Conservation (phyloP, 2,797 vertebrate species). For the Clarias platycephalus region DNA sequence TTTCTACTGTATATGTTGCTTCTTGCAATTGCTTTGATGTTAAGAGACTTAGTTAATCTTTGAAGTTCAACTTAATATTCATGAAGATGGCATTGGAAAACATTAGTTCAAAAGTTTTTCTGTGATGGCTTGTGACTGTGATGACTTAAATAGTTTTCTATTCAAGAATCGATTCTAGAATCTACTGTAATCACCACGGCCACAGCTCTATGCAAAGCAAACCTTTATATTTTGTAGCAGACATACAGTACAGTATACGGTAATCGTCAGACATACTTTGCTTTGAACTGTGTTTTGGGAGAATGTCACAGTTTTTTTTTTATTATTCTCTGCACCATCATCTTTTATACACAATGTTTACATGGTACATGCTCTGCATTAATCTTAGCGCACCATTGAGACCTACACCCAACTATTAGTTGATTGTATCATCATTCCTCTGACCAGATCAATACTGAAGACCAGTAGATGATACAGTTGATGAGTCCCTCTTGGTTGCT, state of each 20-base stretch:
- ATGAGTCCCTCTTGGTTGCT: slow-evolving; percentile 25
- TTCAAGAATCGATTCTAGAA: no score
- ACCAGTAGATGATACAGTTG: slow-evolving; percentile 1
- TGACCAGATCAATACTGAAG: slow-evolving; percentile 10
- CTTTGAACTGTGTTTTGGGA: slow-evolving; percentile 29
- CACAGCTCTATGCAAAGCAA: slow-evolving; percentile 8
- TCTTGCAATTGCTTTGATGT: background rate
- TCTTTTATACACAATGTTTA: slow-evolving; percentile 6
- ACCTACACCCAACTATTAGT: slow-evolving; percentile 7
- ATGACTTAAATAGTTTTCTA: no score
- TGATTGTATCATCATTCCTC: slow-evolving; percentile 21
- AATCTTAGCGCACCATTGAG: background rate
- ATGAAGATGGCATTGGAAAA: no score
- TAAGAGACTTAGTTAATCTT: no score
- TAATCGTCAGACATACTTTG: slow-evolving; percentile 14
- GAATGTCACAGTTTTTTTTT: slow-evolving; percentile 15
- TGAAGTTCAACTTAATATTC: no score
- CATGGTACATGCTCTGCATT: background rate
- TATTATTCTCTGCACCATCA: background rate
- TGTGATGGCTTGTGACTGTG: no score
- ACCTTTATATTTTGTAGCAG: slow-evolving; percentile 14
- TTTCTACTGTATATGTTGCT: background rate
- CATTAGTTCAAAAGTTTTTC: no score
- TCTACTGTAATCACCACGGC: background rate
- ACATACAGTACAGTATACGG: slow-evolving; percentile 20